phyloP scores from a whole-genome alignment of 1,140 invertebrate species.

The Heliconius himera region DNA sequence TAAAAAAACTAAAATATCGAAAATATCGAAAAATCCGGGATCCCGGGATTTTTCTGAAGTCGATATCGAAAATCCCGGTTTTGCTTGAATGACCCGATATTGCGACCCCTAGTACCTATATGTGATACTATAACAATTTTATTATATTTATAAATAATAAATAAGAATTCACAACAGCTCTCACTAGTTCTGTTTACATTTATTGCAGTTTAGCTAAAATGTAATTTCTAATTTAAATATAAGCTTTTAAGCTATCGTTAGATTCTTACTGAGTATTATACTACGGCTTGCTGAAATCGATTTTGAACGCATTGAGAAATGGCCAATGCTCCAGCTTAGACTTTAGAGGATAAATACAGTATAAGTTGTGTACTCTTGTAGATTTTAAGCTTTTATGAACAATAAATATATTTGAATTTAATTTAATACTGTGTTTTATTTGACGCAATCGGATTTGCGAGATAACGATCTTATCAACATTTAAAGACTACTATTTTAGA shows the following conservation, averaged over 20 bases:
- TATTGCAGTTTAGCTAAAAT: background rate
- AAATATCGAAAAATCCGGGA: too few species aligned
- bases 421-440: slow-evolving; percentile 2
- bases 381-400: background rate
- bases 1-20: too few species aligned
- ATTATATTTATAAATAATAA: background rate
- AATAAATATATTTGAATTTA: background rate
- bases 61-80: too few species aligned
- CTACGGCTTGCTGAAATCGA: background rate
- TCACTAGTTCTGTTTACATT: background rate
- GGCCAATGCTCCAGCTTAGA: background rate
- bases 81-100: too few species aligned
- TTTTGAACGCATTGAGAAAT: background rate
- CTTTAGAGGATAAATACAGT: background rate
- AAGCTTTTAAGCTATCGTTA: background rate
- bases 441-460: background rate
- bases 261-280: background rate
- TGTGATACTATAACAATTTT: background rate
- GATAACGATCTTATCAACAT: background rate
- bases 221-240: background rate
- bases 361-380: background rate
- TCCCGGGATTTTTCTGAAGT: too few species aligned
- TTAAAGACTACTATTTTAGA: background rate
- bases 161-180: background rate
- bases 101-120: too few species aligned